Percentiles rank a stretch among this genome's conserved stretches.
These are phyloP conservation scores for Pterophyllum scalare DNA, from an alignment of 2,113 vertebrate species.

Conservation along the genomic window DNA sequence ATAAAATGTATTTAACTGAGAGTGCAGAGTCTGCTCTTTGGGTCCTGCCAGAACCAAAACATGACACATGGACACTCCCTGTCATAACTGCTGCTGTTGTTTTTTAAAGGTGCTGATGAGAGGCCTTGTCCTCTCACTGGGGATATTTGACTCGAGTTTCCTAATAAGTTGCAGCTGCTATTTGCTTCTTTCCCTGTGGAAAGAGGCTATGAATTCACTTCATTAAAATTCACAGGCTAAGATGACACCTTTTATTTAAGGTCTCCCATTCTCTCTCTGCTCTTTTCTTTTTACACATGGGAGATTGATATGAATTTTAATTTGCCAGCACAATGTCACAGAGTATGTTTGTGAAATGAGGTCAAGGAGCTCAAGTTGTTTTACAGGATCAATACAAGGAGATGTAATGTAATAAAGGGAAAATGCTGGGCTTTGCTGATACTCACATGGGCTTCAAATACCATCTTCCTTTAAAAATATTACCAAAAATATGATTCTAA, in stretches of 20 bases:
- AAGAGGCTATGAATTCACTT: constrained; percentile 52
- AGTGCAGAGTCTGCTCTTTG: no score
- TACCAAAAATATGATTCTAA: neutral
- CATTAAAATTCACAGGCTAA: constrained; percentile 59
- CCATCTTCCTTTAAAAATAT: constrained; percentile 17
- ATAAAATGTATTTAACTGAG: no score
- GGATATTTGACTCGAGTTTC: constrained; percentile 31
- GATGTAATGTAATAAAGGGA: constrained; percentile 49
- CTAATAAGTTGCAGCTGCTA: constrained; percentile 50
- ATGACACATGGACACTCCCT: no score
- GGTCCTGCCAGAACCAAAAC: no score
- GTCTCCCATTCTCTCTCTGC: constrained; percentile 28
- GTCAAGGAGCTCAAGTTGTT: constrained; percentile 59
- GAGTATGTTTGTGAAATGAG: constrained; percentile 55
- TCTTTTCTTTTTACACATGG: constrained; percentile 32
- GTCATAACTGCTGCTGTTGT: neutral
- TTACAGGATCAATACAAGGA: constrained; percentile 50
- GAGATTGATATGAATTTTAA: constrained; percentile 62
- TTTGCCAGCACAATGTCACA: constrained; percentile 63
- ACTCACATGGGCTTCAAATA: neutral
- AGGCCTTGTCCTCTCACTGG: neutral
- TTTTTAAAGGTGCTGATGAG: constrained; percentile 22
- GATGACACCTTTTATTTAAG: constrained; percentile 66
- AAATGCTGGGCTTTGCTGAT: constrained; percentile 1
- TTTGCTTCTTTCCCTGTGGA: constrained; percentile 31